Conservation (phyloP, 2,113 vertebrate species). For the Phainopepla nitens region DNA sequence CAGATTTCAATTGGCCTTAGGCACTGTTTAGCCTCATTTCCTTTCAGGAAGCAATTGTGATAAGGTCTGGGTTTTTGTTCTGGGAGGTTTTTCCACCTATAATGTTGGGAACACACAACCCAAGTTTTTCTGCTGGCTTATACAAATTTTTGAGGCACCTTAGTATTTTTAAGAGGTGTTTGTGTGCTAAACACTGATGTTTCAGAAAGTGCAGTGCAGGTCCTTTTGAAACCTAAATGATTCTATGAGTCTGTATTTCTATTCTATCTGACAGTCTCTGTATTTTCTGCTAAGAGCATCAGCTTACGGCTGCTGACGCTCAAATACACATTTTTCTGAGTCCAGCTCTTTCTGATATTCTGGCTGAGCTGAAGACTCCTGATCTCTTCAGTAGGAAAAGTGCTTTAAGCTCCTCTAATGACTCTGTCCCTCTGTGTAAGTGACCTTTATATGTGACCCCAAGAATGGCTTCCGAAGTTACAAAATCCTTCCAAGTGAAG, state of each 20-base stretch:
- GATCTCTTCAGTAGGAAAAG: not conserved
- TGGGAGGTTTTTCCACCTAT: conserved; percentile 69
- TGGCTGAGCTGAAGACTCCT: not conserved
- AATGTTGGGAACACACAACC: conserved; percentile 71
- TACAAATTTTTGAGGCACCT: conserved; percentile 21
- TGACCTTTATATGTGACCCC: not conserved
- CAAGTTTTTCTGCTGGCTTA: conserved; percentile 69
- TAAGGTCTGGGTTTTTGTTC: conserved; percentile 71
- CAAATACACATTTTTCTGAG: not conserved
- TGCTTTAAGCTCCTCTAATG: not conserved
- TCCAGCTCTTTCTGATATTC: not conserved
- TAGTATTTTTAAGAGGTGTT: not conserved
- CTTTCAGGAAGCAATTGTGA: conserved; percentile 85
- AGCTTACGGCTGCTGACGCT: not conserved
- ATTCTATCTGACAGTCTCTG: not conserved
- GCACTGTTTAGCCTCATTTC: conserved; percentile 69
- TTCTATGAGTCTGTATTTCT: not conserved
- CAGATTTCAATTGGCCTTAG: conserved; percentile 63
- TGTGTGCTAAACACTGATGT: not conserved
- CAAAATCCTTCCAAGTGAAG: not conserved
- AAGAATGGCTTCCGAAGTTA: not conserved
- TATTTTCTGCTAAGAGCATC: not conserved
- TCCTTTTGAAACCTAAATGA: not conserved
- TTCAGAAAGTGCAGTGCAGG: not conserved
- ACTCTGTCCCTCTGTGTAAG: not conserved